Base-by-base conservation (phyloP, 2,113 vertebrate genomes). In the Pluvialis apricaria region DNA sequence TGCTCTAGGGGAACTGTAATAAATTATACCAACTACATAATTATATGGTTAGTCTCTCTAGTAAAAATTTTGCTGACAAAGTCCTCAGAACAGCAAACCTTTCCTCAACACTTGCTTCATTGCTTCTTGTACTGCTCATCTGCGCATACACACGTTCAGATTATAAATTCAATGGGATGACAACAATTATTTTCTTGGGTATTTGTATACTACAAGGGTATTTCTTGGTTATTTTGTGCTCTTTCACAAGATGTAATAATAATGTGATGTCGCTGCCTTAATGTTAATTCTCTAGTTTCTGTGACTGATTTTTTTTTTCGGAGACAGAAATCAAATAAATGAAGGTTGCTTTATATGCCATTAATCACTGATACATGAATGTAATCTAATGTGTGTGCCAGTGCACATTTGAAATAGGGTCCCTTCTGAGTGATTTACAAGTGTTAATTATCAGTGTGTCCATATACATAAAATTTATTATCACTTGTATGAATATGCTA, bases 401-500 rank as follows among this genome's bases (percentile, higher is more conserved):
- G n/a, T 51, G 42, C 5, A 31, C 15, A 10, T n/a, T n/a, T 55
- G 45, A 94, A 85, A 92, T 7, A 49, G 83, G 10, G 60, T 31
- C 64, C 21, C 24, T 22, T 79, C 9, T n/a, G 70, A 86, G 54
- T 80, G 54, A 97, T 95, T 98, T 96, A 92, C n/a, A 88, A 69
- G 9, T 47, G 12, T 92, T 93, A 90, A 95, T 95, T 97, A 93
- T 72, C 45, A 68, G 15, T 90, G 44, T 95, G 84, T 77, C 66
- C 69, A 36, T 68, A 82, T 29, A 86, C 26, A 54, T 73, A 83
- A 52, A 88, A 96, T 88, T 95, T 96, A 91, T 77, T 94, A 83
- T 81, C 64, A 94, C 93, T 88, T 87, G 78, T 72, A 82, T 95
- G 42, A 97, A 97, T 97, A 95, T 79, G 34, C 34, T 92, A 86